Conservation (phyloP, 2,888 invertebrate species). For the Cryptus viduatorius region DNA sequence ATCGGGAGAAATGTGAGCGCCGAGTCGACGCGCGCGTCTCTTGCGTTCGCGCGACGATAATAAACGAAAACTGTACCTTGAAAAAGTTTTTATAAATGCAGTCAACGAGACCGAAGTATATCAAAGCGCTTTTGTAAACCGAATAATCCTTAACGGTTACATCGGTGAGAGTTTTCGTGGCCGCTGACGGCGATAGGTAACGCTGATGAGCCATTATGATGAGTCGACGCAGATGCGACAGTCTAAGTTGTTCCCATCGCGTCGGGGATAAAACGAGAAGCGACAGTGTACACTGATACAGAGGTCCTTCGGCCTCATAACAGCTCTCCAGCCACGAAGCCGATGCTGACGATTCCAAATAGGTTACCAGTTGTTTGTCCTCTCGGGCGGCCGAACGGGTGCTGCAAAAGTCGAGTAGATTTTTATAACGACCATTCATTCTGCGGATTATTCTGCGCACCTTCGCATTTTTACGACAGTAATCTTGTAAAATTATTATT, state of each 20-base stretch:
- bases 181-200: slow-evolving; percentile 88
- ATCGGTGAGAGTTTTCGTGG: slow-evolving; percentile 86
- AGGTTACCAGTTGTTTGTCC: slow-evolving; percentile 91
- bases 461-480: no score
- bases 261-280: slow-evolving; percentile 91
- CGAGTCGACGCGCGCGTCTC: no score
- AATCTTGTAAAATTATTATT: no score
- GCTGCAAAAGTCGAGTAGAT: slow-evolving; percentile 82
- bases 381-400: slow-evolving; percentile 92
- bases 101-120: slow-evolving; percentile 95
- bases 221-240: slow-evolving; percentile 91
- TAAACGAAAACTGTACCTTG: slow-evolving; percentile 87
- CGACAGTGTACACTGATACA: slow-evolving; percentile 94
- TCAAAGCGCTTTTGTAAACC: slow-evolving; percentile 94
- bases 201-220: slow-evolving; percentile 93
- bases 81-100: slow-evolving; percentile 94
- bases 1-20: not conserved
- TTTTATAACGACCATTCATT: not conserved
- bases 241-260: slow-evolving; percentile 91
- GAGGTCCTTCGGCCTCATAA: slow-evolving; percentile 96
- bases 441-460: no score
- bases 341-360: slow-evolving; percentile 88
- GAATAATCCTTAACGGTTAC: slow-evolving; percentile 89
- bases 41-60: no score
- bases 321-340: slow-evolving; percentile 92